These are phyloP conservation scores for Rhorus exstirpatorius DNA, from an alignment of 2,888 invertebrate genomes.

Conservation along the genomic window DNA sequence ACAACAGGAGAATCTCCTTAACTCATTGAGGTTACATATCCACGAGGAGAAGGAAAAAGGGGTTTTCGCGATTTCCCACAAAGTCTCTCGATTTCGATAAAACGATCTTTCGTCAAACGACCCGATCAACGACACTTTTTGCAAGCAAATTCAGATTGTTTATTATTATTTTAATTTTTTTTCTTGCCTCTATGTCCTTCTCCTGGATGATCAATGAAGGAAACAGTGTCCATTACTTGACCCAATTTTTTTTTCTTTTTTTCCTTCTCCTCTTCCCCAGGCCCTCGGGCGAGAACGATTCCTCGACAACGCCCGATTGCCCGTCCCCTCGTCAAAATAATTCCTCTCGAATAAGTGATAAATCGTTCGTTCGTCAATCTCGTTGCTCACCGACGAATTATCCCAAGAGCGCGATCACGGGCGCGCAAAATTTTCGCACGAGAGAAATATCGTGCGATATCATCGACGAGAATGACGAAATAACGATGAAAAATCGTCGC, in stretches of 20 bases:
- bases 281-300: slow-evolving; percentile 72
- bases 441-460: background rate
- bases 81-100: too few species aligned
- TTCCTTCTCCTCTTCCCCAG: slow-evolving; percentile 77
- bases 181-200: slow-evolving; percentile 73
- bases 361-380: slow-evolving; percentile 16
- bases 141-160: background rate
- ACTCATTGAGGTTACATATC: slow-evolving; percentile 55
- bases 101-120: background rate
- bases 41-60: slow-evolving; percentile 82
- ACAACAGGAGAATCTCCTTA: too few species aligned
- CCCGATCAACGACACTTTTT: background rate
- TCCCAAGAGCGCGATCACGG: slow-evolving; percentile 6
- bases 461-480: slow-evolving; percentile 20
- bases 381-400: slow-evolving; percentile 20
- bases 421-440: background rate
- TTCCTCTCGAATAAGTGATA: slow-evolving; percentile 41
- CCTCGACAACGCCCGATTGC: slow-evolving; percentile 63
- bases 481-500: slow-evolving; percentile 50
- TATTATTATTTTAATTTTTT: slow-evolving; percentile 8
- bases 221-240: slow-evolving; percentile 73
- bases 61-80: slow-evolving; percentile 56
- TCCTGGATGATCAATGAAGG: slow-evolving; percentile 76
- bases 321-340: slow-evolving; percentile 63
- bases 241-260: slow-evolving; percentile 72